Evolutionary conservation across 2,888 invertebrate species (phyloP).

Genomic region (Parasteatoda lunata): DNA sequence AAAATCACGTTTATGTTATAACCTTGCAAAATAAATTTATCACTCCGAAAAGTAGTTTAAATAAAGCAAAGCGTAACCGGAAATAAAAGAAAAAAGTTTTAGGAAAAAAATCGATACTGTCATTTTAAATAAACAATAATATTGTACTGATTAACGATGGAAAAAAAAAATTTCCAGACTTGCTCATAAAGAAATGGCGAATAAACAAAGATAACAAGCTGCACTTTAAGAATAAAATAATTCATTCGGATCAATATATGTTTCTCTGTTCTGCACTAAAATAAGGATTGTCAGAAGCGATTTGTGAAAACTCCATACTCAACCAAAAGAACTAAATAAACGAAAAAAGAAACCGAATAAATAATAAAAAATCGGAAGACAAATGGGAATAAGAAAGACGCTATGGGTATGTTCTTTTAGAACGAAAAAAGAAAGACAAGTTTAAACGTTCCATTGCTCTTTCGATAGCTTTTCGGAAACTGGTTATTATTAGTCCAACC

Average conservation of each 20-base stretch:
- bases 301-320: slow-evolving; percentile 14
- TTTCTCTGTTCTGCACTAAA: neutral
- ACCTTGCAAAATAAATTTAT: no score
- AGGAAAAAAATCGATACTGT: no score
- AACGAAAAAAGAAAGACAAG: slow-evolving; percentile 22
- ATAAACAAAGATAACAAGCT: neutral
- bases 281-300: slow-evolving; percentile 8
- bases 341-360: neutral
- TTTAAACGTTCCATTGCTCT: slow-evolving; percentile 35
- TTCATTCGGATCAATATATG: neutral
- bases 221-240: neutral
- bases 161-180: neutral
- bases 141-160: neutral
- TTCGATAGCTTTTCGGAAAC: slow-evolving; percentile 51
- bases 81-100: no score
- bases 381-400: slow-evolving; percentile 20
- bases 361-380: slow-evolving; percentile 18
- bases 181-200: neutral
- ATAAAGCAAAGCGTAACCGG: no score
- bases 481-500: slow-evolving; percentile 40
- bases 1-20: no score
- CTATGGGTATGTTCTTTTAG: neutral
- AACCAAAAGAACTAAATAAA: slow-evolving; percentile 6
- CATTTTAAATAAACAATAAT: neutral
- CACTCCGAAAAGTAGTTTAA: no score